Evolutionary conservation across 2,797 vertebrate genomes (phyloP).

Genomic region (Decapterus maruadsi): DNA sequence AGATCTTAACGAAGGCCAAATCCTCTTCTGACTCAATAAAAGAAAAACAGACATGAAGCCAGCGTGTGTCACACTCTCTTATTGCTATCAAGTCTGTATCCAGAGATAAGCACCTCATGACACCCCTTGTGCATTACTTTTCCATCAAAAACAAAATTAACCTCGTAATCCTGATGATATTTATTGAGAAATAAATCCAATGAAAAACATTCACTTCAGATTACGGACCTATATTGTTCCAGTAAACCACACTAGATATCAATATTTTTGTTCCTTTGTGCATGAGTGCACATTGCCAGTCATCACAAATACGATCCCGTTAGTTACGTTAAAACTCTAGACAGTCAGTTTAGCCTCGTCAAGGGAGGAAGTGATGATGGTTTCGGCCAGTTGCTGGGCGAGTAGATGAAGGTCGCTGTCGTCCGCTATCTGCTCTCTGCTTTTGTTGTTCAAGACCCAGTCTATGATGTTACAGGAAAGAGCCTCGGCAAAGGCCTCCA

Average conservation of each 20-base stretch:
- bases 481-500: conserved; percentile 73
- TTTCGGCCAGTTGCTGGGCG: conserved; percentile 68
- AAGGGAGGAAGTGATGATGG: conserved; percentile 73
- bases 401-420: conserved; percentile 41
- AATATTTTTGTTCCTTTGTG: background rate
- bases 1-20: background rate
- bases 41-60: background rate
- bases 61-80: background rate
- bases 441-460: conserved; percentile 36
- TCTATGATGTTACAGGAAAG: conserved; percentile 77
- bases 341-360: conserved; percentile 56
- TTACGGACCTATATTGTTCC: background rate
- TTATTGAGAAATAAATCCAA: background rate
- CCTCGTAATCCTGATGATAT: background rate
- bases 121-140: background rate
- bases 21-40: background rate
- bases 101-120: background rate
- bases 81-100: background rate
- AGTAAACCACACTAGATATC: conserved; percentile 7
- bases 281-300: background rate
- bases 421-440: conserved; percentile 9
- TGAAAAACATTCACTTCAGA: background rate
- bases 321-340: conserved; percentile 7
- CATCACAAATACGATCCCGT: background rate
- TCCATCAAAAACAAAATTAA: background rate